Conservation (phyloP, 2,797 vertebrate species). For the Rhinatrema bivittatum region DNA sequence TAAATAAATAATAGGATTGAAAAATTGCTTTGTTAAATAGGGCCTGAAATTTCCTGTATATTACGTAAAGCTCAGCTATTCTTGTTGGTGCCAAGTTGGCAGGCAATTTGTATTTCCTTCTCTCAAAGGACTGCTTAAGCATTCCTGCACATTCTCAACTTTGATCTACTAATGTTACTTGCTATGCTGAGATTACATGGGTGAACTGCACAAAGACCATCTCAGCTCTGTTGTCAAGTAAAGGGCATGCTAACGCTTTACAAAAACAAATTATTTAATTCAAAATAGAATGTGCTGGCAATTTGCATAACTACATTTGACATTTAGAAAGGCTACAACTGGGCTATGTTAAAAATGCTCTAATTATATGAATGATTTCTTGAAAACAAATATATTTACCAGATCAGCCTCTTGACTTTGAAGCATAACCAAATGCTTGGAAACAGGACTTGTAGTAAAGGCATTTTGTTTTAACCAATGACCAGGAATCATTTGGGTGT, state of each 20-base stretch:
- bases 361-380: constrained; percentile 3
- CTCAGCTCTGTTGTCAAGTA: constrained; percentile 26
- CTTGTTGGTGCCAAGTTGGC: constrained; percentile 1
- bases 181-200: constrained; percentile 33
- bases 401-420: too few species aligned
- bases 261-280: constrained; percentile 26
- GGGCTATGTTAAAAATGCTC: constrained; percentile 6
- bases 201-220: constrained; percentile 23
- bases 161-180: constrained; percentile 33
- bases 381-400: too few species aligned
- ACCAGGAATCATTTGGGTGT: too few species aligned
- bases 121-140: constrained; percentile 11
- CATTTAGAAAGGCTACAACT: constrained; percentile 28
- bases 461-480: too few species aligned
- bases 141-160: constrained; percentile 21
- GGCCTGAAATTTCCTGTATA: background rate
- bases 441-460: too few species aligned
- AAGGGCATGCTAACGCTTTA: constrained; percentile 8
- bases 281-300: constrained; percentile 16
- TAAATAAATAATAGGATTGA: too few species aligned
- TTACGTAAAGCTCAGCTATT: constrained; percentile 7
- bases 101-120: constrained; percentile 29
- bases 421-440: too few species aligned
- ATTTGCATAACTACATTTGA: constrained; percentile 14
- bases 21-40: constrained; percentile 21